Percentiles rank a stretch among this genome's conserved stretches.
These are phyloP conservation scores for Esox masquinongy DNA, from an alignment of 2,797 vertebrate genomes.

Conservation along the genomic window DNA sequence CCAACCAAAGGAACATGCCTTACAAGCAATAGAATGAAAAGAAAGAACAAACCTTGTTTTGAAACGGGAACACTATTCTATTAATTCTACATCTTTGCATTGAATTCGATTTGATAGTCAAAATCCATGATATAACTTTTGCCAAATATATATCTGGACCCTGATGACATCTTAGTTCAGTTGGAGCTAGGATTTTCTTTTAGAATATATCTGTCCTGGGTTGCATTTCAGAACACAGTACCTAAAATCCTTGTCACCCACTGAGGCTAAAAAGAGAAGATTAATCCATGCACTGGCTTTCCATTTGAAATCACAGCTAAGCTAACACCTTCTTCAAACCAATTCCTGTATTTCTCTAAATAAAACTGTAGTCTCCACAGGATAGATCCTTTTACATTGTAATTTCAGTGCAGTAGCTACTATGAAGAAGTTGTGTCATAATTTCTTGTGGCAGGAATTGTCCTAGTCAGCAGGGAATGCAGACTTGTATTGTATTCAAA, in stretches of 20 bases:
- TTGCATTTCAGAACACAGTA: conserved; percentile 38
- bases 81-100: no score
- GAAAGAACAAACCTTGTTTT: no score
- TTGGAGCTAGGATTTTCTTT: conserved; percentile 26
- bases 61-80: no score
- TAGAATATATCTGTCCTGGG: conserved; percentile 46
- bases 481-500: no score
- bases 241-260: conserved; percentile 34
- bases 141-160: background rate
- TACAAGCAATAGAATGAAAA: no score
- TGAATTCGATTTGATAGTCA: no score
- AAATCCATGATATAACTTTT: conserved; percentile 38
- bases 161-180: conserved; percentile 29
- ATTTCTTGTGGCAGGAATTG: no score
- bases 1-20: no score
- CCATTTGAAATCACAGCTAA: conserved; percentile 52
- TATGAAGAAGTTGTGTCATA: conserved; percentile 4
- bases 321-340: conserved; percentile 27
- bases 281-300: conserved; percentile 47
- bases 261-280: conserved; percentile 39
- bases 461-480: no score
- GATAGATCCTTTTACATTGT: conserved; percentile 40
- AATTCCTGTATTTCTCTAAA: conserved; percentile 14
- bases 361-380: conserved; percentile 24
- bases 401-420: conserved; percentile 26